These are phyloP conservation scores for Andrena flavipes DNA, from an alignment of 2,888 invertebrate species.

Conservation along the genomic window DNA sequence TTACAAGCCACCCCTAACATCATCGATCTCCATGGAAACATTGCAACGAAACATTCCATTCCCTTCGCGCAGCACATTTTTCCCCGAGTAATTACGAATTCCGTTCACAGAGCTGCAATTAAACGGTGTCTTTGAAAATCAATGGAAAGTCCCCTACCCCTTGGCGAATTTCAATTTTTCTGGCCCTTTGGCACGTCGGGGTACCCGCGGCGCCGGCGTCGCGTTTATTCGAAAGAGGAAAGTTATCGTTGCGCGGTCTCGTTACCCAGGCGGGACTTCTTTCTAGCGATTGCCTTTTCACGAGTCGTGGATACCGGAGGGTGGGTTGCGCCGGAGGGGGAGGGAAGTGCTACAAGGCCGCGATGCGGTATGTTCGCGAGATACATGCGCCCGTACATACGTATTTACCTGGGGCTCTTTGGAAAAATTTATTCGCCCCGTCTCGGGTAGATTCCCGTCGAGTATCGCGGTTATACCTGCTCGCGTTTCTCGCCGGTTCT, in stretches of 20 bases:
- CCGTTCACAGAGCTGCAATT: no score
- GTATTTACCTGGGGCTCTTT: slow-evolving; percentile 31
- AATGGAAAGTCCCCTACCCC: neutral
- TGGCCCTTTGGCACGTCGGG: neutral
- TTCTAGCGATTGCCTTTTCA: slow-evolving; percentile 18
- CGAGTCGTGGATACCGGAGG: neutral
- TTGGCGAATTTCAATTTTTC: neutral
- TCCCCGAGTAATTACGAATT: no score
- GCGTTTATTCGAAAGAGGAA: neutral
- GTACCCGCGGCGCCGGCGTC: neutral
- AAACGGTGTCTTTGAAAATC: no score
- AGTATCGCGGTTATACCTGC: slow-evolving; percentile 4
- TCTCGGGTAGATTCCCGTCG: slow-evolving; percentile 3
- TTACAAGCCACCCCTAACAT: no score
- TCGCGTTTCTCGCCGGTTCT: neutral
- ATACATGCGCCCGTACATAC: slow-evolving; percentile 18
- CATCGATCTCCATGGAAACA: no score
- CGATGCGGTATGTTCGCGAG: slow-evolving; percentile 4
- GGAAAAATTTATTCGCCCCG: slow-evolving; percentile 37
- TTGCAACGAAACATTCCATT: no score
- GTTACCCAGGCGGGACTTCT: neutral
- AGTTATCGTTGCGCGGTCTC: slow-evolving; percentile 13
- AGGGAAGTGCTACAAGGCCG: neutral
- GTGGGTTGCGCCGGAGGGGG: neutral
- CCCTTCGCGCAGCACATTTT: no score